Conservation (phyloP, 2,888 invertebrate species). For the Drosophila vallismaia region DNA sequence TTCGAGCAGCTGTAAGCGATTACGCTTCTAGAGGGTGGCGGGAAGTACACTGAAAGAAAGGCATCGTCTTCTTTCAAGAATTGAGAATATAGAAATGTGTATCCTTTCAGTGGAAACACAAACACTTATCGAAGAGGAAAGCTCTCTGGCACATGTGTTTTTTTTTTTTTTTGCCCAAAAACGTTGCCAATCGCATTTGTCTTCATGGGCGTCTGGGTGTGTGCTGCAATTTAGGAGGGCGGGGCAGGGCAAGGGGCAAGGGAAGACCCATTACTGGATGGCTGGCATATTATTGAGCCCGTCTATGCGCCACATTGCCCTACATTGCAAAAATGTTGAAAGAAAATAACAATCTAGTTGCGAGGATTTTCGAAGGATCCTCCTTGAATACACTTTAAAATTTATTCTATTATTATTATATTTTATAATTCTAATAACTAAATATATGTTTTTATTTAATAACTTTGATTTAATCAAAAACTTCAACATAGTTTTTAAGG, state of each 20-base stretch:
- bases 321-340: constrained; percentile 43
- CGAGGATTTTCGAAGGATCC: neutral
- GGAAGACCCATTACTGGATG: constrained; percentile 21
- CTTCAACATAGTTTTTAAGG: no score
- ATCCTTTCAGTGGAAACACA: constrained; percentile 10
- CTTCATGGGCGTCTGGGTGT: constrained; percentile 41
- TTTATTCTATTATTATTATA: neutral
- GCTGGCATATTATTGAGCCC: constrained; percentile 70
- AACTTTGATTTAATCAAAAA: no score
- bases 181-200: constrained; percentile 69
- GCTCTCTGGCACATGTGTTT: constrained; percentile 11
- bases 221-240: constrained; percentile 55
- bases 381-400: neutral
- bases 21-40: constrained; percentile 56
- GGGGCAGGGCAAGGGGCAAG: constrained; percentile 2
- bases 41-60: neutral
- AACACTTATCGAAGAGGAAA: constrained; percentile 63
- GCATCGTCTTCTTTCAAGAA: no score
- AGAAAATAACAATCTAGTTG: neutral
- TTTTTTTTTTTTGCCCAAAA: constrained; percentile 57
- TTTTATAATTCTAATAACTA: neutral
- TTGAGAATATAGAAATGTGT: neutral
- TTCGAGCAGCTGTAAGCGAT: constrained; percentile 82
- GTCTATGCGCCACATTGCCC: constrained; percentile 77
- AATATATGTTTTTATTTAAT: neutral